phyloP scores from a whole-genome alignment of 2,113 vertebrate genomes.

The Spea multiplicata region DNA sequence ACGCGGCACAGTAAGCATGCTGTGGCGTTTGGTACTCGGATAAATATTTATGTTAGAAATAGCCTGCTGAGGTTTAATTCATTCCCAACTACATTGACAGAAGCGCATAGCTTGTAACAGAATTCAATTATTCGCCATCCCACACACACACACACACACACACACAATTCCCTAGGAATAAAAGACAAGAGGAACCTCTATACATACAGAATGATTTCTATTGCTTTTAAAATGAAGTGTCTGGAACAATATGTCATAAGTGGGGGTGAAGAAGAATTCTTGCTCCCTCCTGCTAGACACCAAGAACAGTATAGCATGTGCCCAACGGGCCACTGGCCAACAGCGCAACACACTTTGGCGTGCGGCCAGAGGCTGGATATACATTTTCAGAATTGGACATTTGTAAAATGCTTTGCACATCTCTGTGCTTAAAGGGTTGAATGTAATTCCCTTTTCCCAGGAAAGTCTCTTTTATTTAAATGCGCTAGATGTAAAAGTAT shows the following conservation, averaged over 20 bases:
- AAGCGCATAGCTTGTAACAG: not conserved
- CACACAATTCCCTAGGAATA: slow-evolving; percentile 1
- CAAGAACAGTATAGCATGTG: no score
- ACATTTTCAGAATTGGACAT: not conserved
- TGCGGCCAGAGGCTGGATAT: no score
- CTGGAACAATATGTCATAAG: no score
- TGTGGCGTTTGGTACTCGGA: no score
- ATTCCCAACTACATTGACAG: not conserved
- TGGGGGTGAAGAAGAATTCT: no score
- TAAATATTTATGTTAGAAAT: not conserved
- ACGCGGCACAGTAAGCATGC: not conserved
- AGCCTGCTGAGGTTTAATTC: not conserved
- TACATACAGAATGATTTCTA: not conserved
- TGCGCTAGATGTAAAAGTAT: slow-evolving; percentile 24
- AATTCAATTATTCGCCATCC: not conserved
- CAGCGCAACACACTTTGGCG: no score
- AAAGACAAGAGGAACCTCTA: not conserved
- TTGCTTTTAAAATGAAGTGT: not conserved
- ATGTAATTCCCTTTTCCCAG: slow-evolving; percentile 2
- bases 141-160: not conserved
- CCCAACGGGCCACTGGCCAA: no score
- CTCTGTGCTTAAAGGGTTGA: not conserved
- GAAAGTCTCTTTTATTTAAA: slow-evolving; percentile 3
- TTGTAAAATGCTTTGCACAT: not conserved
- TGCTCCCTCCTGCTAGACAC: no score